Evolutionary conservation across 2,113 vertebrate species (phyloP).

Genomic region (Pleuronectes platessa): DNA sequence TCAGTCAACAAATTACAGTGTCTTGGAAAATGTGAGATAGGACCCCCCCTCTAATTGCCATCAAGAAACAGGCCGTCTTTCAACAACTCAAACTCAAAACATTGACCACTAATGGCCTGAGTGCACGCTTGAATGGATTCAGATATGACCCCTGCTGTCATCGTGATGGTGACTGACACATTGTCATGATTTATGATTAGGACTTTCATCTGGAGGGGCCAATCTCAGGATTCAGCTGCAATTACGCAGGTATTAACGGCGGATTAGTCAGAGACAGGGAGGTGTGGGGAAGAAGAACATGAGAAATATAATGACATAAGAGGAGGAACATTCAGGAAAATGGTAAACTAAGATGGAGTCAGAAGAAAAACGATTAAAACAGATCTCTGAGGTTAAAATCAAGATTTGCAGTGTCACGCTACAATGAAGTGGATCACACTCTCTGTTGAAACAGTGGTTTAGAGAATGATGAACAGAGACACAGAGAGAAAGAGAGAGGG

Average conservation of each 20-base stretch:
- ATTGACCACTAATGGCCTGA: slow-evolving; percentile 47
- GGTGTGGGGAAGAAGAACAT: not conserved
- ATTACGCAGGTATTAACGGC: slow-evolving; percentile 15
- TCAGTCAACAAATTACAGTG: too few species aligned
- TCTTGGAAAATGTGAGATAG: too few species aligned
- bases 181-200: slow-evolving; percentile 49
- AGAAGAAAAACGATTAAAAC: too few species aligned
- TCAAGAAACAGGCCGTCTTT: slow-evolving; percentile 37
- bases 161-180: slow-evolving; percentile 31
- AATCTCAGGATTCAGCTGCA: slow-evolving; percentile 18
- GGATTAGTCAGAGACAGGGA: slow-evolving; percentile 20
- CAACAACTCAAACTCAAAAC: slow-evolving; percentile 37
- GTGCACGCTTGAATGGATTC: slow-evolving; percentile 7
- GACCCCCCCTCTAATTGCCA: not conserved
- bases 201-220: slow-evolving; percentile 35
- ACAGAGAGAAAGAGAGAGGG: not conserved
- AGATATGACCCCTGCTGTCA: slow-evolving; percentile 43
- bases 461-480: slow-evolving; percentile 15
- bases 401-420: not conserved
- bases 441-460: slow-evolving; percentile 3
- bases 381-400: not conserved
- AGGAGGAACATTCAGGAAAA: not conserved
- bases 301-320: not conserved
- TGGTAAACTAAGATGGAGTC: not conserved
- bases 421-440: not conserved